These are phyloP conservation scores for Strigamia maritima DNA, from an alignment of 2,888 invertebrate genomes.

Conservation along the genomic window DNA sequence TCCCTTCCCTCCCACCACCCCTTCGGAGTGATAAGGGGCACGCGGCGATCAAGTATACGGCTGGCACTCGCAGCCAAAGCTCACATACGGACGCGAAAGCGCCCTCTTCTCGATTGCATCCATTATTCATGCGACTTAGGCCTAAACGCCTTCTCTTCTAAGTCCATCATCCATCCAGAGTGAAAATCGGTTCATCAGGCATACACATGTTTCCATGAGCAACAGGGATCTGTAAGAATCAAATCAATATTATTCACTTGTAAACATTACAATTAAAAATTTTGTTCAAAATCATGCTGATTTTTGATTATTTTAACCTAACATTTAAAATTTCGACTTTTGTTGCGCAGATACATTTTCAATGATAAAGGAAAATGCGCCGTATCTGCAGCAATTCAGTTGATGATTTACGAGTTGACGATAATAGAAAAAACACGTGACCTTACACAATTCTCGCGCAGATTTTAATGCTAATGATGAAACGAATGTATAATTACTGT, in stretches of 20 bases:
- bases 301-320: too few relatives aligned
- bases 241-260: background rate
- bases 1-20: background rate
- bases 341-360: too few relatives aligned
- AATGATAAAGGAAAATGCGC: too few relatives aligned
- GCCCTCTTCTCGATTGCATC: constrained; percentile 4
- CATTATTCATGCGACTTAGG: constrained; percentile 4
- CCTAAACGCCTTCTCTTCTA: constrained; percentile 4
- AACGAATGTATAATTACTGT: background rate
- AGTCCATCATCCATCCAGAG: constrained; percentile 4
- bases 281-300: too few relatives aligned
- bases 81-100: constrained; percentile 4
- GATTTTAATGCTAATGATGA: background rate
- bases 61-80: background rate
- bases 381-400: too few relatives aligned
- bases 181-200: constrained; percentile 3
- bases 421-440: background rate
- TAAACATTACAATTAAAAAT: background rate
- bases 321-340: too few relatives aligned
- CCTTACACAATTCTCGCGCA: background rate
- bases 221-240: constrained; percentile 4
- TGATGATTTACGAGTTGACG: too few relatives aligned
- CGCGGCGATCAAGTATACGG: background rate
- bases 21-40: constrained; percentile 4
- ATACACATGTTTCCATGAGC: background rate